Base-by-base conservation (phyloP, 2,888 invertebrate species). In the Tolmerus cingulatus region DNA sequence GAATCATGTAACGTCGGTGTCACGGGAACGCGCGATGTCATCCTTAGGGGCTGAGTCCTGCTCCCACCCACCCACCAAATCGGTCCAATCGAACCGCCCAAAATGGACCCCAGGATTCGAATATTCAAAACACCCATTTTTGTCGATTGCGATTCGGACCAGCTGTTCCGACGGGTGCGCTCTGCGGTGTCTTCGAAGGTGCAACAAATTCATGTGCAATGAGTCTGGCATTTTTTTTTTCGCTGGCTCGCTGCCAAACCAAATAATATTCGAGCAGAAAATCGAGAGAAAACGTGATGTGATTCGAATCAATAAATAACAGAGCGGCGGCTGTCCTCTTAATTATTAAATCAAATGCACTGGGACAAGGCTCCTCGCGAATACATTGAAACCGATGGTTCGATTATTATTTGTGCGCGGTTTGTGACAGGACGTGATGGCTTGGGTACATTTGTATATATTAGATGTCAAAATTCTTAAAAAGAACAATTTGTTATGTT, bases 261-360 rank as follows among this genome's bases (percentile, higher is more conserved):
- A 79, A 79, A 79, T 51, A 46, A 79, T 34, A 43, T 51, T 14
- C 51, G 8, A 46, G 30, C 79, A 51, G 79, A 78, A 78, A 40
- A 23, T 78, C 19, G 78, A 27, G 79, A 27, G 51, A 79, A 79
- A 79, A 79, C 51, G 79, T 79, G 51, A 79, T 34, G 79, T 51
- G 79, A 51, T 79, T 40, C 27, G 51, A 79, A 79, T 79, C 79
- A 79, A 79, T 79, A 79, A 79, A 46, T 79, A 46, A 79, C 27
- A 40, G 16, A 23, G 43, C 23, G 46, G 46, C 46, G 16, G 74
- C 43, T 43, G 43, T 40, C 27, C 27, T 79, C 46, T 51, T 51
- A 79, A 79, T 79, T 79, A 79, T 46, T 79, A 51, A 79, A 79
- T 51, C 23, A 79, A 46, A 51, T 46, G 79, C 16, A 79, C 12